A percentile compares a stretch with the other conserved stretches of the same genome.
phyloP scores from a whole-genome alignment of 2,888 invertebrate species.

The Panzeria rudis region DNA sequence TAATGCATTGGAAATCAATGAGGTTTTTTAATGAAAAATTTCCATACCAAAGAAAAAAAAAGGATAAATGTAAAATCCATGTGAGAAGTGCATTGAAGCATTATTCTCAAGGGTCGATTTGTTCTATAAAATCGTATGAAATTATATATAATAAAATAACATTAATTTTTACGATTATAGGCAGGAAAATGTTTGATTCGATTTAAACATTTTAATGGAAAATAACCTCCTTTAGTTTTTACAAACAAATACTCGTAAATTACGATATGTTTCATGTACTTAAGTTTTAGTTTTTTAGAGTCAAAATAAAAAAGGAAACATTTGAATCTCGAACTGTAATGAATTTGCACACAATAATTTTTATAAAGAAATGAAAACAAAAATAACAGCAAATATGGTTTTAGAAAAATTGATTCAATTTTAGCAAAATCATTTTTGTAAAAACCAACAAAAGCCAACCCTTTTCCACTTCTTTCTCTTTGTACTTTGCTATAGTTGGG shows the following conservation, averaged over 20 bases:
- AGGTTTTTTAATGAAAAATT: constrained; percentile 60
- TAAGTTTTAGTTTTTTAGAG: constrained; percentile 7
- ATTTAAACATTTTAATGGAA: constrained; percentile 54
- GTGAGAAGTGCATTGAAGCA: constrained; percentile 69
- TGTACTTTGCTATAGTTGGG: neutral
- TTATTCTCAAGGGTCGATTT: constrained; percentile 70
- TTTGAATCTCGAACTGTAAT: constrained; percentile 60
- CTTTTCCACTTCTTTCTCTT: neutral
- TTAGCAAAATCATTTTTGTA: constrained; percentile 71
- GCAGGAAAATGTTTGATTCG: constrained; percentile 55
- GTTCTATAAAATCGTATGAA: constrained; percentile 29
- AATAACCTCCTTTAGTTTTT: constrained; percentile 24
- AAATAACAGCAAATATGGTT: constrained; percentile 23
- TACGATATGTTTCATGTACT: constrained; percentile 52
- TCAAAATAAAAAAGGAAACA: constrained; percentile 26
- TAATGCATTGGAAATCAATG: constrained; percentile 44
- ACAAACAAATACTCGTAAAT: constrained; percentile 24
- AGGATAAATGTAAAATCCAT: constrained; percentile 21
- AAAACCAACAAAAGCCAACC: constrained; percentile 74
- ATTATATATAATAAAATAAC: constrained; percentile 62
- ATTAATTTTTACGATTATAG: constrained; percentile 69
- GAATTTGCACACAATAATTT: constrained; percentile 65
- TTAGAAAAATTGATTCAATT: constrained; percentile 55
- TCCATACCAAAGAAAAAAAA: neutral
- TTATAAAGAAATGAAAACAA: constrained; percentile 36